phyloP scores from a whole-genome alignment of 1,140 invertebrate genomes.

The Potamilus streckersoni region DNA sequence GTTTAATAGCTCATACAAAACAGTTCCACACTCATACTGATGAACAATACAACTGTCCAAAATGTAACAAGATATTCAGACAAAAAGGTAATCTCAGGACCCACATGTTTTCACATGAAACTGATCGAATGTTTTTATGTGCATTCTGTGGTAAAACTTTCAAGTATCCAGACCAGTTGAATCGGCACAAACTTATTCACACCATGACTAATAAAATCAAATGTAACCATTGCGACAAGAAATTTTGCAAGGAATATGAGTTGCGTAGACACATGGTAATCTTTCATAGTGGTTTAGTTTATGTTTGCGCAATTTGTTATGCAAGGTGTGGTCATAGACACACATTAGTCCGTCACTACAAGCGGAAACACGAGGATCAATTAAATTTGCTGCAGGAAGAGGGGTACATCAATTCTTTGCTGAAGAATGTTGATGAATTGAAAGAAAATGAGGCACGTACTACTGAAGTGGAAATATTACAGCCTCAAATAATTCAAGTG shows the following conservation, averaged over 20 bases:
- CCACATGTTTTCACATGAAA: slow-evolving; percentile 65
- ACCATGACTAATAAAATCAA: slow-evolving; percentile 47
- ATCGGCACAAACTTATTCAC: slow-evolving; percentile 66
- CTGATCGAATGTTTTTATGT: slow-evolving; percentile 61
- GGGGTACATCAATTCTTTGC: slow-evolving; percentile 42
- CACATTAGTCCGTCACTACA: slow-evolving; percentile 69
- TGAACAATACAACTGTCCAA: slow-evolving; percentile 67
- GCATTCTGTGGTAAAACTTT: slow-evolving; percentile 60
- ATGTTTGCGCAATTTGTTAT: slow-evolving; percentile 68
- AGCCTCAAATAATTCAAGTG: no score
- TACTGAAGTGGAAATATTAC: slow-evolving; percentile 5
- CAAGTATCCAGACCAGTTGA: slow-evolving; percentile 68
- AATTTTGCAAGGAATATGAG: slow-evolving; percentile 68
- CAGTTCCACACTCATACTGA: slow-evolving; percentile 62
- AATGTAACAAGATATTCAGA: slow-evolving; percentile 69
- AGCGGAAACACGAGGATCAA: slow-evolving; percentile 64
- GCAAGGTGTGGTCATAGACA: slow-evolving; percentile 62
- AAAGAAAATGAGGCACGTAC: slow-evolving; percentile 24
- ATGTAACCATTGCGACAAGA: slow-evolving; percentile 66
- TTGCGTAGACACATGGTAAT: slow-evolving; percentile 65
- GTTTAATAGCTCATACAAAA: slow-evolving; percentile 68
- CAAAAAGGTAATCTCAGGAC: slow-evolving; percentile 69
- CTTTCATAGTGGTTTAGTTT: slow-evolving; percentile 68
- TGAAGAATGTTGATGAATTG: slow-evolving; percentile 43
- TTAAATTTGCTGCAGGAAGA: slow-evolving; percentile 41